Conservation (phyloP, 92 coral and sea anemone genomes). For the Bergia puertoricense region DNA sequence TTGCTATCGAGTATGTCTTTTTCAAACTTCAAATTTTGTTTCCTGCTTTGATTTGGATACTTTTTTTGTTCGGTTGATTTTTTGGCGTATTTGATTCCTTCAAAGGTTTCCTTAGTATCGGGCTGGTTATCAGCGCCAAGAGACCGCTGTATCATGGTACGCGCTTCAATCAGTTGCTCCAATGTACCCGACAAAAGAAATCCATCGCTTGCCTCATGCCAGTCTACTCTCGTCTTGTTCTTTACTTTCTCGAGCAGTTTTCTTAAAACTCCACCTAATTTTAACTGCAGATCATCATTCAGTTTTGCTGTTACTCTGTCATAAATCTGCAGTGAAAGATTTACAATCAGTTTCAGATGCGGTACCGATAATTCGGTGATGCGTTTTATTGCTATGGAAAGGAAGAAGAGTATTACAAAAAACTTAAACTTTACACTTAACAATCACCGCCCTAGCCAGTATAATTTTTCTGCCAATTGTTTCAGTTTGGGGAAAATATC, state of each 20-base stretch:
- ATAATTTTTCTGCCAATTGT: no score
- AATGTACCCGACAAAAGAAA: conserved; percentile 31
- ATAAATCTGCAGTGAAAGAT: conserved; percentile 10
- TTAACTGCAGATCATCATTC: background rate
- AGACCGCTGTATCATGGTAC: background rate
- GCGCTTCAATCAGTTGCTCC: conserved; percentile 27
- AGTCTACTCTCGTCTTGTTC: conserved; percentile 1
- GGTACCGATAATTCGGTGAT: background rate
- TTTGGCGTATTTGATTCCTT: background rate
- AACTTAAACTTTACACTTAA: no score
- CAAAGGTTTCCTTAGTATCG: background rate
- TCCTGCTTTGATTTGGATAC: background rate
- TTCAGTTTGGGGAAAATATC: no score
- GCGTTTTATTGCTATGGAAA: no score
- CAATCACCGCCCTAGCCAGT: no score
- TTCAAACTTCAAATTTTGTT: background rate
- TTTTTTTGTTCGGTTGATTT: background rate
- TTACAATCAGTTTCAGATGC: background rate
- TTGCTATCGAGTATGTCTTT: background rate
- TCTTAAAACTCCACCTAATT: background rate
- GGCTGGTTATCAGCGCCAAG: background rate
- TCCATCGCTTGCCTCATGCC: conserved; percentile 34
- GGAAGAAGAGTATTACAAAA: no score
- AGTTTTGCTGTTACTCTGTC: conserved; percentile 33
- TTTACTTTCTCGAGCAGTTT: conserved; percentile 17